Conservation (phyloP, 2,797 vertebrate species). For the Oreochromis mossambicus region DNA sequence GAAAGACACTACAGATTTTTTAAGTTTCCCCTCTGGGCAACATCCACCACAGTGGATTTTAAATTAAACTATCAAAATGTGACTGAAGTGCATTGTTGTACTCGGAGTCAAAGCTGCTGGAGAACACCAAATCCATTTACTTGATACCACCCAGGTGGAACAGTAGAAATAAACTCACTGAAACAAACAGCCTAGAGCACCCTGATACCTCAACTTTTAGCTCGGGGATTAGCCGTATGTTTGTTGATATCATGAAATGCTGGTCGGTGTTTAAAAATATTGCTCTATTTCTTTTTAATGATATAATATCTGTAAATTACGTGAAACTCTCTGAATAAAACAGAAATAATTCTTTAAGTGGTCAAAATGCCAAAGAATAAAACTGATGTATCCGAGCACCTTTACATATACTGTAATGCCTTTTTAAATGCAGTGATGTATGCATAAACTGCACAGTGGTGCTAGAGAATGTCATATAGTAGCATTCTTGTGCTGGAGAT, state of each 20-base stretch:
- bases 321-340: not conserved
- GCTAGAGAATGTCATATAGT: not conserved
- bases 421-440: not conserved
- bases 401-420: not conserved
- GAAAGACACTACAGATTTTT: not conserved
- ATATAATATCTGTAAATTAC: not conserved
- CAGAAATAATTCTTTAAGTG: not conserved
- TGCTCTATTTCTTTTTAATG: not conserved
- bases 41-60: not conserved
- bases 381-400: accelerated
- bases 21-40: not conserved
- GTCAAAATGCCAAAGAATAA: not conserved
- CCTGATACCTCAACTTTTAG: not conserved
- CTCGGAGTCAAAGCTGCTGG: not conserved
- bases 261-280: not conserved
- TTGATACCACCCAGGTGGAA: not conserved
- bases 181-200: not conserved
- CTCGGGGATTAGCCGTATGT: not conserved
- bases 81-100: not conserved
- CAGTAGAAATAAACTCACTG: not conserved
- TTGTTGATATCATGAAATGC: not conserved
- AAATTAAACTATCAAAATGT: not conserved
- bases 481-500: not conserved
- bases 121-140: not conserved
- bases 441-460: too few species aligned